Evolutionary conservation across 2,888 invertebrate species (phyloP).

Genomic region (Agapetus fuscipes): DNA sequence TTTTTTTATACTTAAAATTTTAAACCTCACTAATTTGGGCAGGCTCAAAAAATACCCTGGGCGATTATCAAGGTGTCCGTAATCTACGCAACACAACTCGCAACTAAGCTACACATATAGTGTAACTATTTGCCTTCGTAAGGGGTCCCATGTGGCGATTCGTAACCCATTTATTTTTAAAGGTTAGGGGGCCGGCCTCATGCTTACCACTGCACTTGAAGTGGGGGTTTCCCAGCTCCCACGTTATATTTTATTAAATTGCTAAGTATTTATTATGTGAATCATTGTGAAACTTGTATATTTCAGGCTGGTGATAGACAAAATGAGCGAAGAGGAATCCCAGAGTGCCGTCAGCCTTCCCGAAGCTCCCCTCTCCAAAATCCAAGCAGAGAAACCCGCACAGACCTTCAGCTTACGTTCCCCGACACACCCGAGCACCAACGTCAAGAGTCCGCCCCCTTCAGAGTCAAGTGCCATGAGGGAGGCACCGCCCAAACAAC

Average conservation of each 20-base stretch:
- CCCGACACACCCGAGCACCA: conserved; percentile 42
- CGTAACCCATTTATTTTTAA: no score
- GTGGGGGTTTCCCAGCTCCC: no score
- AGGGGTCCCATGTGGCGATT: no score
- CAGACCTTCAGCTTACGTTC: no score
- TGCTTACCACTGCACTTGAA: no score
- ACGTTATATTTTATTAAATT: no score
- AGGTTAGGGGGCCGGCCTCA: no score
- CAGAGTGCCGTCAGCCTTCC: conserved; percentile 27
- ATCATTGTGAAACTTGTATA: no score
- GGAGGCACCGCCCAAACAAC: conserved; percentile 22
- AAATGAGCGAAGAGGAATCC: conserved; percentile 36
- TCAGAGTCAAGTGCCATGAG: conserved; percentile 23
- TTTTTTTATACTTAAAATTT: not conserved
- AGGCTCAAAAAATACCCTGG: not conserved
- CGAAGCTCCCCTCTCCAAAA: conserved; percentile 21
- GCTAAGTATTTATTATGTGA: no score
- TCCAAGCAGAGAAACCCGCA: conserved; percentile 37
- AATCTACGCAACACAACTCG: not conserved
- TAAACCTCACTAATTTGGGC: not conserved
- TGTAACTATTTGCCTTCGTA: no score
- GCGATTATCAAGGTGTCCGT: not conserved
- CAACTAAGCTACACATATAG: no score
- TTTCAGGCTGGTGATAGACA: conserved; percentile 44
- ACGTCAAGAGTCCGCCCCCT: conserved; percentile 26